Base-by-base conservation (phyloP, 2,888 invertebrate species). In the Erebia epiphron region DNA sequence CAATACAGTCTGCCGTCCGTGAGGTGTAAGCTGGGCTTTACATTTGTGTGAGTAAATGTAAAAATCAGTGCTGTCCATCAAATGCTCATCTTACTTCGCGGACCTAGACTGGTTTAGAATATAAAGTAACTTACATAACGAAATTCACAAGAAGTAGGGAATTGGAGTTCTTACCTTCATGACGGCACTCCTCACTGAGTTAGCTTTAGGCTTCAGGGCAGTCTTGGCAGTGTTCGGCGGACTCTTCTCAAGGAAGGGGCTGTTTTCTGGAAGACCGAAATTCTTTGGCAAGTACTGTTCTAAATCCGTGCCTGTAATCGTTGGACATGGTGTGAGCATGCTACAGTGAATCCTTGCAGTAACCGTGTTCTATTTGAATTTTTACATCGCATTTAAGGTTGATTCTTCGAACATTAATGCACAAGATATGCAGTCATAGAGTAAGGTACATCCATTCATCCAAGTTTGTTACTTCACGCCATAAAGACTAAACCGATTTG, bases 271-370 rank as follows among this genome's bases (percentile, higher is more conserved):
- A 75, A 95, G 88, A 77, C 95, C 95, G 85, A 94, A 95, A 85
- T 94, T 94, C 88, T 95, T 95, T 82, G 95, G 95, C 87, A 95
- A 87, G 85, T 93, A 95, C 81, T 94, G 93, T 80, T 94, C 95
- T 82, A 95, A 85, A 77, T 95, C 94, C 78, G 95, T 95, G 79
- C 94, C 94, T 94, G 90, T 70, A 91, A 92, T 77, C 70, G 75
- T 70, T 66, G 68, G 74, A 70, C 52, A 68, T 67, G 67, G 63
- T 67, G 76, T 76, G 73, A 78, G 71, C 77, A 76, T 78, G 77
- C 78, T 73, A 73, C 71, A 72, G 76, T 71, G 64, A 63, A 70
- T 70, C 64, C 72, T 69, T 69, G 73, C 68, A 57, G 56, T 54
- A 68, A 60, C 57, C 67, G 72, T 72, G 69, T 57, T 43, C 13